Evolutionary conservation across 2,888 invertebrate species (phyloP).

Genomic region (Napeogenes inachia): DNA sequence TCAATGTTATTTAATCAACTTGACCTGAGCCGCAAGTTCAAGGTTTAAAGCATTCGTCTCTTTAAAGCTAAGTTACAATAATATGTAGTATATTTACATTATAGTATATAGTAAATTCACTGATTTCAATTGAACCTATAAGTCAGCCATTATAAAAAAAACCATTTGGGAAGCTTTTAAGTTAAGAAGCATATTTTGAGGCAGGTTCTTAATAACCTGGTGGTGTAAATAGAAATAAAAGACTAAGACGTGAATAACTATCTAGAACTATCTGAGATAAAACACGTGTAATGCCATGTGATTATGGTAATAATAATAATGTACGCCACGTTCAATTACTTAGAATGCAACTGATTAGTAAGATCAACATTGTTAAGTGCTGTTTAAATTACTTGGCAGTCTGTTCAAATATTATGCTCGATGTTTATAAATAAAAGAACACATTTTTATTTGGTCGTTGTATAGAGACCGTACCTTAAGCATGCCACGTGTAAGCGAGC

Average conservation of each 20-base stretch:
- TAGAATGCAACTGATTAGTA: constrained; percentile 14
- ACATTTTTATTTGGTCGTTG: background rate
- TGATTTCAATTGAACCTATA: too few species aligned
- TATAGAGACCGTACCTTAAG: constrained; percentile 36
- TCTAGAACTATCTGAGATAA: constrained; percentile 3
- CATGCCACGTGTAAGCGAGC: constrained; percentile 46
- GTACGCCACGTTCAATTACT: constrained; percentile 17
- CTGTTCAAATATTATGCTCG: background rate
- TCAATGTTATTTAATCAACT: constrained; percentile 56
- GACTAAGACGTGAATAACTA: too few species aligned
- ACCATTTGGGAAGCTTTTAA: too few species aligned
- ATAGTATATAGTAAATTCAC: too few species aligned
- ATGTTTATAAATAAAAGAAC: background rate
- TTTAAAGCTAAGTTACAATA: constrained; percentile 16
- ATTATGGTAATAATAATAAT: constrained; percentile 13
- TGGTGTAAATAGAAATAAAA: too few species aligned
- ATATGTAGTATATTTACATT: background rate
- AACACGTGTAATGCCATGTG: constrained; percentile 23
- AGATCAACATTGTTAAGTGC: constrained; percentile 6
- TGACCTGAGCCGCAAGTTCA: constrained; percentile 65
- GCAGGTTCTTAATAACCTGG: too few species aligned
- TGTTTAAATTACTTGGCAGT: background rate
- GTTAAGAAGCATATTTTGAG: too few species aligned
- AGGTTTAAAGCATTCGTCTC: constrained; percentile 57
- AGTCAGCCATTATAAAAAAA: too few species aligned